Base-by-base conservation (phyloP, 2,113 vertebrate species). In the Apistogramma diplotaenia region DNA sequence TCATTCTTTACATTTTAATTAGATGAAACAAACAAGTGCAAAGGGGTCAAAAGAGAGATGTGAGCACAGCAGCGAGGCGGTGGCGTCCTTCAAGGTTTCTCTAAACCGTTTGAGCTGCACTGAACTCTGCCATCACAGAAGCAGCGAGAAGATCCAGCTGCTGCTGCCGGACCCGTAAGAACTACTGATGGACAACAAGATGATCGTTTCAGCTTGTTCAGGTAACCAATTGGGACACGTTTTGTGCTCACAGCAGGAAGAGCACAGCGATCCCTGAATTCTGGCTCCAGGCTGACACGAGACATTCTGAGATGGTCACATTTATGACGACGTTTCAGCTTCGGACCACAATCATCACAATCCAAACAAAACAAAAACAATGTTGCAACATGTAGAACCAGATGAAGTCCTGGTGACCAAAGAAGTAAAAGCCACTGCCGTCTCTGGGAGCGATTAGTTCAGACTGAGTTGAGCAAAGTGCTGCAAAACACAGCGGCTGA, bases 401-500 rank as follows among this genome's bases (percentile, higher is more conserved):
- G 15, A 46, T 16, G 21, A 25, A 13, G 61, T 43, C 37, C 37
- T 15, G 7, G 25, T 0, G 21, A 43, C 1, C 37, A 27, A 23
- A 18, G 25, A 65, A 43, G 21, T 65, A 37, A 6, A 65, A 43
- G 25, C 2, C 61, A 40, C 21, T 43, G 61, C 61, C 21, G 16
- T 3, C 21, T 25, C 37, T 65, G 61, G 25, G 43, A 10, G 18
- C 18, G 3, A 3, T 19, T 19, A 0, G 16, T 49, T 3, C 6
- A 49, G 16, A 19, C 5, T n/a, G 49, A 51, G 21, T 1, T 65
- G 35, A 33, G 6, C 11, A 13, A 15, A 43, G 40, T 43, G 40
- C 12, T 15, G 13, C 5, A 5, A 43, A 43, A 43, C 40, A 15
- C 12, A 5, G 2, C 40, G 15, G 37, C 11, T 40, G 12, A 37